Evolutionary conservation across 1,140 invertebrate species (phyloP).

Genomic region (Apis mellifera): DNA sequence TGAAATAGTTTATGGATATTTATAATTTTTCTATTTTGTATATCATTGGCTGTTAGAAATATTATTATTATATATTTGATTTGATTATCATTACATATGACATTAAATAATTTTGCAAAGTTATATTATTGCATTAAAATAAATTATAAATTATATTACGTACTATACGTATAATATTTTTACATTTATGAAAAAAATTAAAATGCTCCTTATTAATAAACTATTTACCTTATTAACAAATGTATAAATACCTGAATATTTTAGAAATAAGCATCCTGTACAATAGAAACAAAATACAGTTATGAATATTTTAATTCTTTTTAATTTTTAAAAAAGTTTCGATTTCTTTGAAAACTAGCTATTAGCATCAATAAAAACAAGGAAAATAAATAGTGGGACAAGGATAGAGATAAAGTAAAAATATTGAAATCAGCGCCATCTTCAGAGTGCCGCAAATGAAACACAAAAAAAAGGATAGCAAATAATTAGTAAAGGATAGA

Average conservation of each 20-base stretch:
- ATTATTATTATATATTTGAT: constrained; percentile 9
- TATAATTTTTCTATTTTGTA: neutral
- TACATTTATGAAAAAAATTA: constrained; percentile 44
- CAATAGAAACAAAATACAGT: constrained; percentile 30
- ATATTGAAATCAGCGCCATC: too few species aligned
- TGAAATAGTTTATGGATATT: constrained; percentile 2
- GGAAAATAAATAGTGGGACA: too few species aligned
- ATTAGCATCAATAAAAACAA: too few species aligned
- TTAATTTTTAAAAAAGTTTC: neutral
- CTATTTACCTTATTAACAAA: constrained; percentile 28
- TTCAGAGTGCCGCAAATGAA: too few species aligned
- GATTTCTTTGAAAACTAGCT: too few species aligned
- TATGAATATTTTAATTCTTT: neutral
- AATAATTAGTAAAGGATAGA: too few species aligned
- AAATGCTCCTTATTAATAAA: constrained; percentile 25
- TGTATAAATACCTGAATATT: constrained; percentile 47
- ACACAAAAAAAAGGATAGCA: too few species aligned
- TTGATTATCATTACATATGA: neutral
- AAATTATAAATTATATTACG: constrained; percentile 37
- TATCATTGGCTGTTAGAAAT: neutral
- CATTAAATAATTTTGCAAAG: neutral
- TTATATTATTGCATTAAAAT: constrained; percentile 21
- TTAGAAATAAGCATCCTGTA: constrained; percentile 30
- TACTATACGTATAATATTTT: constrained; percentile 36
- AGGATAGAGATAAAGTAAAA: too few species aligned